Base-by-base conservation (phyloP, 2,888 invertebrate genomes). In the Mimumesa dahlbomi region DNA sequence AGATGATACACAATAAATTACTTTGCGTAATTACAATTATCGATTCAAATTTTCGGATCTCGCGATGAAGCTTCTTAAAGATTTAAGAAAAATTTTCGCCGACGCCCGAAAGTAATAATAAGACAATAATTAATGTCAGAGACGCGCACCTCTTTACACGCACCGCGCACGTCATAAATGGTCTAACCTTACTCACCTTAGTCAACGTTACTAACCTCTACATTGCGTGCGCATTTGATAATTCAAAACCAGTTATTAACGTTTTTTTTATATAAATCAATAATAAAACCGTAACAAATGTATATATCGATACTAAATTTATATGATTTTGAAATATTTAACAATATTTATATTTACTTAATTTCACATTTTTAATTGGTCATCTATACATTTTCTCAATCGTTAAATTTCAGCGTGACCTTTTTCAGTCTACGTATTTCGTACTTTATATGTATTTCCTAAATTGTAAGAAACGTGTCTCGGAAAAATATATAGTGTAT, bases 121-220 rank as follows among this genome's bases (percentile, higher is more conserved):
- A 50, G 67, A 59, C 49, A 61, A 61, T 56, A 73, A 80, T 80
- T 78, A 82, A 82, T 71, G 74, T 79, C 69, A 73, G 62, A 72
- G 75, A 77, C 79, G 75, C 79, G 75, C 73, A 77, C 63, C 78
- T 71, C 64, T 46, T 69, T 57, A 53, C 61, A 66, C 66, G 56
- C 45, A 72, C 61, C 66, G 66, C 62, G 72, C 54, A 79, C 73
- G 76, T 75, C 74, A 71, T 61, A 40, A 66, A 56, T 38, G 59
- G 75, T 75, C 70, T 84, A 84, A 84, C 84, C 84, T 77, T 50
- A 77, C n/a, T n/a, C n/a, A n/a, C n/a, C n/a, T n/a, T n/a, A n/a
- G n/a, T n/a, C n/a, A n/a, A n/a, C n/a, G n/a, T n/a, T n/a, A n/a
- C n/a, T n/a, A n/a, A n/a, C n/a, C n/a, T n/a, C n/a, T n/a, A 75